Percentiles rank a stretch among this genome's conserved stretches.
phyloP scores from a whole-genome alignment of 2,113 vertebrate genomes.

The Rhodinocichla rosea region DNA sequence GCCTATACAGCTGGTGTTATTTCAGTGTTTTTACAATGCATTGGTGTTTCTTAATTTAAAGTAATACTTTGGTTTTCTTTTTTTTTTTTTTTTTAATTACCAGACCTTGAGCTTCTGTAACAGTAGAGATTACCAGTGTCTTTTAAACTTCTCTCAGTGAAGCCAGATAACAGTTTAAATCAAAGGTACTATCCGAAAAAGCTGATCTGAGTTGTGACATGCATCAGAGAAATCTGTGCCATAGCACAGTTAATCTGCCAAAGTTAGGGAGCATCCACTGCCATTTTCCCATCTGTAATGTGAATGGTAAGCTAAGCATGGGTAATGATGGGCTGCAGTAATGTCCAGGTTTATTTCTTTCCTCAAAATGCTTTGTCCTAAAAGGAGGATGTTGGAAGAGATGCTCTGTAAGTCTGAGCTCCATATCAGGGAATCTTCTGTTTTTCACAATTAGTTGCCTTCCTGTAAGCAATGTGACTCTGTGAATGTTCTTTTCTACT shows the following conservation, averaged over 20 bases:
- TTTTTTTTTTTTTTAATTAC: neutral
- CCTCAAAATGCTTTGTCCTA: neutral
- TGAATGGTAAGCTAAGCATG: neutral
- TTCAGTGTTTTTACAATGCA: neutral
- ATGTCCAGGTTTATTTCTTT: neutral
- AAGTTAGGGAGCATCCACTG: neutral
- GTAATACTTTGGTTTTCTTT: neutral
- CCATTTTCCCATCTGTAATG: neutral
- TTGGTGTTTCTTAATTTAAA: neutral
- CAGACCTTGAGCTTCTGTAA: neutral
- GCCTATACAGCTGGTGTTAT: neutral
- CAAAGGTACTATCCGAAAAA: neutral
- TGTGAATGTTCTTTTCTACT: neutral
- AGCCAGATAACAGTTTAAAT: neutral
- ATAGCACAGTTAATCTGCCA: neutral
- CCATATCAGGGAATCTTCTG: neutral
- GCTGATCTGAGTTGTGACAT: neutral
- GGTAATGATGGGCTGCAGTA: neutral
- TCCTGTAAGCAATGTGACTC: neutral
- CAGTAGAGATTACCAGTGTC: neutral
- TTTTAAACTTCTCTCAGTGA: neutral
- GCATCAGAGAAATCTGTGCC: neutral
- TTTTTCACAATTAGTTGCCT: neutral
- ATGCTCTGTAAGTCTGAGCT: fast-evolving
- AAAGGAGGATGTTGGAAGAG: neutral